These are phyloP conservation scores for Dascillus cervinus DNA, from an alignment of 2,888 invertebrate genomes.

Conservation along the genomic window DNA sequence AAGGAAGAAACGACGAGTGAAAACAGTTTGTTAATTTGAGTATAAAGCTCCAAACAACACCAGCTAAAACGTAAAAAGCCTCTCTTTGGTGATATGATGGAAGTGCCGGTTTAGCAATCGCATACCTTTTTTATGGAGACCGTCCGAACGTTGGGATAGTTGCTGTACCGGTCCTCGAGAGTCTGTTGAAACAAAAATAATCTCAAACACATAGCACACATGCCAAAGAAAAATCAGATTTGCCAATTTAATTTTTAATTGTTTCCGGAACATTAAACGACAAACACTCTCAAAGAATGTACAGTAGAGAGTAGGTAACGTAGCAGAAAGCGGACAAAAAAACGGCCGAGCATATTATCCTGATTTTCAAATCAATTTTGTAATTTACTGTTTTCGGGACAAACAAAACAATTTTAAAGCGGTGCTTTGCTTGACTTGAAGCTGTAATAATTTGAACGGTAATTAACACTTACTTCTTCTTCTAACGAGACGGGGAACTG, in stretches of 20 bases:
- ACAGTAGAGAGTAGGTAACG: background rate
- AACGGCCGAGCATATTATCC: no score
- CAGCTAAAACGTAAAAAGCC: no score
- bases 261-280: background rate
- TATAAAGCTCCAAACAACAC: no score
- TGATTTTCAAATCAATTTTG: no score
- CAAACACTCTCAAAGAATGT: background rate
- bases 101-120: no score
- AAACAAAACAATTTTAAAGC: background rate
- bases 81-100: no score
- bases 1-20: no score
- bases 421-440: no score
- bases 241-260: background rate
- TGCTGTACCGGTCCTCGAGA: slow-evolving; percentile 58
- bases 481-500: slow-evolving; percentile 79
- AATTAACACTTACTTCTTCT: slow-evolving; percentile 60
- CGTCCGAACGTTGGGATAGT: slow-evolving; percentile 71
- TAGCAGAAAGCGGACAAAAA: background rate
- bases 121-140: slow-evolving; percentile 79
- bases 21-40: no score
- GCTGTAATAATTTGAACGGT: no score
- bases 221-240: slow-evolving; percentile 3
- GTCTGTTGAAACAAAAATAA: slow-evolving; percentile 48
- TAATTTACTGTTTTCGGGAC: no score
- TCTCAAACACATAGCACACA: slow-evolving; percentile 23